These are phyloP conservation scores for Aplochiton taeniatus DNA, from an alignment of 2,797 vertebrate species.

Conservation along the genomic window DNA sequence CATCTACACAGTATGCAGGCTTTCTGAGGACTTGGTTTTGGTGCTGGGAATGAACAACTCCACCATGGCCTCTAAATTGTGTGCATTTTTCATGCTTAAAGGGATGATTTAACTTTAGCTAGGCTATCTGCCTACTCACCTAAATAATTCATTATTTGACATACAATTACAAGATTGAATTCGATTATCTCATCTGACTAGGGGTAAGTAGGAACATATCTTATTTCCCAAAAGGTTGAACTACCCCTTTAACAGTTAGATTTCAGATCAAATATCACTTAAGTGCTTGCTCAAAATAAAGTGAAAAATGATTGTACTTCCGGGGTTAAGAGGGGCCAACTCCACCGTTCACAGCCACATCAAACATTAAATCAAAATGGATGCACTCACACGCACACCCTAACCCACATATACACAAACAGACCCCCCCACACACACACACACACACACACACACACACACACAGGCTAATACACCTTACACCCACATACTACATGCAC, in stretches of 20 bases:
- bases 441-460: neutral
- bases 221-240: too few relatives aligned
- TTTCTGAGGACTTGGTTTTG: neutral
- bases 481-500: neutral
- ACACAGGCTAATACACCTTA: neutral
- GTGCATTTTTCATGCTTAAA: neutral
- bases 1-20: neutral
- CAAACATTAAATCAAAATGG: neutral
- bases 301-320: too few relatives aligned
- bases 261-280: too few relatives aligned
- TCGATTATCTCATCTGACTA: too few relatives aligned
- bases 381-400: neutral
- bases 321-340: too few relatives aligned
- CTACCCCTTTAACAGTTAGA: too few relatives aligned
- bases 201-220: too few relatives aligned
- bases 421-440: neutral
- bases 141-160: too few relatives aligned
- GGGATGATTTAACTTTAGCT: too few relatives aligned
- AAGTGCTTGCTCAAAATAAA: too few relatives aligned
- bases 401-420: neutral
- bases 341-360: conserved; percentile 4
- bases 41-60: neutral
- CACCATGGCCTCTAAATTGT: neutral
- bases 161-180: too few relatives aligned
- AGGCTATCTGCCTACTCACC: too few relatives aligned